Percentiles rank a stretch among this genome's conserved stretches.
These are phyloP conservation scores for Orestias chungarensis DNA, from an alignment of 2,797 vertebrate genomes.

Conservation along the genomic window DNA sequence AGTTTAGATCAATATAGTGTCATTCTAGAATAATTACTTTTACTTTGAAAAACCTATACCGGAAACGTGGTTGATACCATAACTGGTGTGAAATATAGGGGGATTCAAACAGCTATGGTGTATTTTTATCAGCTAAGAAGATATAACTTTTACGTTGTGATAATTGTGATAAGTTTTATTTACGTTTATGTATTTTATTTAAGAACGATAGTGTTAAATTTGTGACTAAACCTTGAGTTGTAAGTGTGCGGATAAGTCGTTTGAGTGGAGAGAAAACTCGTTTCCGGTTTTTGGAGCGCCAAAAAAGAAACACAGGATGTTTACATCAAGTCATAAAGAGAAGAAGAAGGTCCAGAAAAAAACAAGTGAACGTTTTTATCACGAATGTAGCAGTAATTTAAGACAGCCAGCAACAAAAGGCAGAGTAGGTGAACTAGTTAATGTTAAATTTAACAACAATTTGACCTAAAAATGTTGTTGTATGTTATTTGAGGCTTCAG, in stretches of 20 bases:
- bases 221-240: not conserved
- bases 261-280: not conserved
- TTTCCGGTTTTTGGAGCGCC: conserved; percentile 5
- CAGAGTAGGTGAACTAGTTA: not conserved
- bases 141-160: not conserved
- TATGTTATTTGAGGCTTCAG: no score
- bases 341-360: not conserved
- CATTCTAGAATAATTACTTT: not conserved
- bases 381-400: not conserved
- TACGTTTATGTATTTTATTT: no score
- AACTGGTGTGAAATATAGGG: not conserved
- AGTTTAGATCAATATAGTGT: no score
- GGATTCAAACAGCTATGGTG: not conserved
- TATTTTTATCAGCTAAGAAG: not conserved
- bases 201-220: not conserved
- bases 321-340: not conserved
- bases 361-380: not conserved
- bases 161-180: not conserved
- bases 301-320: not conserved
- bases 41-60: not conserved
- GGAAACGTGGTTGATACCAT: not conserved
- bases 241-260: not conserved
- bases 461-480: not conserved
- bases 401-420: not conserved
- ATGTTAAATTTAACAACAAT: not conserved